phyloP scores from a whole-genome alignment of 2,113 vertebrate genomes.

The human region GRCh38 chr12:105831001-105831500 shows the following conservation, averaged over 20 bases:
- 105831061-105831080: not conserved
- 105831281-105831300: not conserved
- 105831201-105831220: not conserved
- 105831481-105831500: not conserved
- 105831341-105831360: too few relatives aligned
- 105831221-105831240: not conserved
- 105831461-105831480: not conserved
- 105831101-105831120: not conserved
- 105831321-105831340: not conserved
- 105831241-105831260: not conserved
- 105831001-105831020: not conserved
- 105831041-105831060: too few relatives aligned
- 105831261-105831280: not conserved
- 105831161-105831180: not conserved
- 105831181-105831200: not conserved
- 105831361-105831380: not conserved
- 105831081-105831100: not conserved
- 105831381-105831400: not conserved
- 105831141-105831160: not conserved
- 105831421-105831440: not conserved
- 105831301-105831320: not conserved
- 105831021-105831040: not conserved
- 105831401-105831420: not conserved
- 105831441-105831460: not conserved
- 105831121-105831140: not conserved